A percentile compares a stretch with the other conserved stretches of the same genome.
These are phyloP conservation scores for Orius insidiosus DNA, from an alignment of 1,140 invertebrate genomes.

Conservation along the genomic window DNA sequence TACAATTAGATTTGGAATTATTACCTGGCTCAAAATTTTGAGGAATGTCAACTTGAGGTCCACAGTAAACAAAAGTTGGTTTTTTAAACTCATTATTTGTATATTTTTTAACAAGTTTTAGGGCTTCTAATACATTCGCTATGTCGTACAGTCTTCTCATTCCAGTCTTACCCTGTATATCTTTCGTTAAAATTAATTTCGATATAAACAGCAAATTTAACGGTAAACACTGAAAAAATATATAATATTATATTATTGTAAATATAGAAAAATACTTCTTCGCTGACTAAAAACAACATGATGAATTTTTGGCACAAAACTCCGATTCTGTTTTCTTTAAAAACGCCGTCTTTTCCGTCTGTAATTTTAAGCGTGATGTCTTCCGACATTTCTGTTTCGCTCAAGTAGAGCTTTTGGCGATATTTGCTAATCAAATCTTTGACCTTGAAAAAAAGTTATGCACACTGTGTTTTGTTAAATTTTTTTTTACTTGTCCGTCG, in stretches of 20 bases:
- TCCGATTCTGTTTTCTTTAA: conserved; percentile 41
- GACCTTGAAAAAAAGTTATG: conserved; percentile 14
- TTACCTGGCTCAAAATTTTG: no score
- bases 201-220: conserved; percentile 14
- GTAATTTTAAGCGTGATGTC: conserved; percentile 5
- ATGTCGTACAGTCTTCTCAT: conserved; percentile 55
- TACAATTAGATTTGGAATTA: no score
- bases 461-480: neutral
- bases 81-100: conserved; percentile 35
- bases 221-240: conserved; percentile 35
- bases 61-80: conserved; percentile 49
- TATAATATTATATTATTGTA: neutral
- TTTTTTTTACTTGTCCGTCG: conserved; percentile 3
- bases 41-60: conserved; percentile 26
- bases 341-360: neutral
- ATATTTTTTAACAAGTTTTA: conserved; percentile 46
- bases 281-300: conserved; percentile 49
- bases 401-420: conserved; percentile 13
- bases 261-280: conserved; percentile 31
- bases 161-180: conserved; percentile 34
- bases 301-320: conserved; percentile 53
- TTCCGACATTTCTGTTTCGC: conserved; percentile 20
- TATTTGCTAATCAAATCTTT: conserved; percentile 15
- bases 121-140: conserved; percentile 51
- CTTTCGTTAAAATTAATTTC: conserved; percentile 8